Conservation (phyloP, 2,113 vertebrate species). For the Sarotherodon lohbergeri region DNA sequence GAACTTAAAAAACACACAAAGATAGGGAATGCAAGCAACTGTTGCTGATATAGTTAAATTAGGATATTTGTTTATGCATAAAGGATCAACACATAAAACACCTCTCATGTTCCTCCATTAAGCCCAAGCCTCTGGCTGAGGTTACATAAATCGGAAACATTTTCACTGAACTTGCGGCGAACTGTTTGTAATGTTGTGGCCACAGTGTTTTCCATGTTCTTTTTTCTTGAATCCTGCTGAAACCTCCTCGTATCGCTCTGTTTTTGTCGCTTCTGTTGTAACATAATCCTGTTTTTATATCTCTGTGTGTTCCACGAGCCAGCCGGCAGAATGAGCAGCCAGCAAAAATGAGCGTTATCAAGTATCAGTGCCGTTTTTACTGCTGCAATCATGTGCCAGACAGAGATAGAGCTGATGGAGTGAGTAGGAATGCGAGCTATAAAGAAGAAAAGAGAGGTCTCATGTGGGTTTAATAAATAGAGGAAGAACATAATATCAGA, state of each 20-base stretch:
- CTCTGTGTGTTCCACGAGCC: background rate
- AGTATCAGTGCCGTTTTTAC: conserved; percentile 30
- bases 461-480: background rate
- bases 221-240: background rate
- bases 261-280: conserved; percentile 13
- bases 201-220: background rate
- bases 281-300: conserved; percentile 45
- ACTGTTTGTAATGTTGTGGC: background rate
- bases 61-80: background rate
- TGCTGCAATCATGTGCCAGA: conserved; percentile 24
- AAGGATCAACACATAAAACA: background rate
- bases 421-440: background rate
- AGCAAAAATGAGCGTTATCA: conserved; percentile 33
- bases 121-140: background rate
- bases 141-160: background rate
- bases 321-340: background rate
- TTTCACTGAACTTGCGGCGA: background rate
- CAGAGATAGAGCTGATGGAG: conserved; percentile 11
- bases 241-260: background rate
- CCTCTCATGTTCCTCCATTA: background rate
- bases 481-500: background rate
- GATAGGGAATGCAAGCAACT: background rate
- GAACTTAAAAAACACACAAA: background rate
- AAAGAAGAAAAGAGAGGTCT: background rate
- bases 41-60: background rate